phyloP scores from a whole-genome alignment of 2,888 invertebrate genomes.

The Notocelia uddmanniana region DNA sequence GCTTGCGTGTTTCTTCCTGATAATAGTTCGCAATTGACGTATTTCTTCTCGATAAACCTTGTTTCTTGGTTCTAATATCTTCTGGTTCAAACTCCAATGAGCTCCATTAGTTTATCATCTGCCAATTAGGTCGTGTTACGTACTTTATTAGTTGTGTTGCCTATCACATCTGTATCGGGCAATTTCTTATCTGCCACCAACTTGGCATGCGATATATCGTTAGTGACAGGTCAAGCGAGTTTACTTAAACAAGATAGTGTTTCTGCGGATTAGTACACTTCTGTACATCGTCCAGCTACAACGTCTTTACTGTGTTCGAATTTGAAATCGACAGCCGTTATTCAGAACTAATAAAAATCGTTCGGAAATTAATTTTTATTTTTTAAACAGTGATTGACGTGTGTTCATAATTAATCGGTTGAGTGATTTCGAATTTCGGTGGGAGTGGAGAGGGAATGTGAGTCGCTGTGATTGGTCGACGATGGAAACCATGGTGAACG shows the following conservation, averaged over 20 bases:
- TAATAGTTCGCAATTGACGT: not conserved
- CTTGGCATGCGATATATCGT: slow-evolving; percentile 41
- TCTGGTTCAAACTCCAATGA: slow-evolving; percentile 28
- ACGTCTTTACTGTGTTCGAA: slow-evolving; percentile 30
- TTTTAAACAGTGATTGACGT: slow-evolving; percentile 52
- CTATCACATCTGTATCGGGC: slow-evolving; percentile 57
- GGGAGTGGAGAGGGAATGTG: slow-evolving; percentile 77
- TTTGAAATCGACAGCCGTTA: slow-evolving; percentile 39
- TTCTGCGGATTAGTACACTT: slow-evolving; percentile 31
- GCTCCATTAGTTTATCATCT: slow-evolving; percentile 63
- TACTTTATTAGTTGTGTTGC: slow-evolving; percentile 65
- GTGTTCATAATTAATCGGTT: slow-evolving; percentile 66
- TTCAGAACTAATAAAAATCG: not conserved
- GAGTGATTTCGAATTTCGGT: slow-evolving; percentile 56
- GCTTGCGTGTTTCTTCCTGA: not conserved
- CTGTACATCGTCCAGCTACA: slow-evolving; percentile 14
- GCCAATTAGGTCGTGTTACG: slow-evolving; percentile 71
- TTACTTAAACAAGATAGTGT: slow-evolving; percentile 39
- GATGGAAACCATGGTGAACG: slow-evolving; percentile 80
- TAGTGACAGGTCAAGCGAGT: slow-evolving; percentile 43
- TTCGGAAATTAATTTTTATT: slow-evolving; percentile 36
- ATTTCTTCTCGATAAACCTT: slow-evolving; percentile 1
- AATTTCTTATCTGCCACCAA: slow-evolving; percentile 66
- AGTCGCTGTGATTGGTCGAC: slow-evolving; percentile 62
- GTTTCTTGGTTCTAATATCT: not conserved